These are phyloP conservation scores for Lamellibrachia luymesi DNA, from an alignment of 1,140 invertebrate species.

Conservation along the genomic window DNA sequence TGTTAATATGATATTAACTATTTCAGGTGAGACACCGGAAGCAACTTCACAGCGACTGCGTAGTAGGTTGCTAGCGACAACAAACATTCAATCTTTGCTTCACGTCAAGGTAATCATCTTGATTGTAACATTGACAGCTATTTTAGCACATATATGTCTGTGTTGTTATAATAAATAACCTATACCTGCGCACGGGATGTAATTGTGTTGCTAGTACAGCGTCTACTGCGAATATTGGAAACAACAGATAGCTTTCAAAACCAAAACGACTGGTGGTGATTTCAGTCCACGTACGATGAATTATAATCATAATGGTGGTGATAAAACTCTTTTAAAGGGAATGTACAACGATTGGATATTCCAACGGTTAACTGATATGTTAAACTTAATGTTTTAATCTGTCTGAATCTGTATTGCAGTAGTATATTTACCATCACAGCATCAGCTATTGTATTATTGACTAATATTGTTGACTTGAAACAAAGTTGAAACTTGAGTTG, in stretches of 20 bases:
- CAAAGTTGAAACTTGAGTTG: too few relatives aligned
- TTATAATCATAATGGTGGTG: too few relatives aligned
- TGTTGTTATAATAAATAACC: background rate
- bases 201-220: background rate
- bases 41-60: background rate
- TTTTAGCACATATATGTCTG: background rate
- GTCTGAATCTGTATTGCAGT: too few relatives aligned
- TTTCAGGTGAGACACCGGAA: background rate
- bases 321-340: too few relatives aligned
- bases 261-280: too few relatives aligned
- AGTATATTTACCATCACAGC: too few relatives aligned
- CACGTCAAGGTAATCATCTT: background rate
- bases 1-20: background rate
- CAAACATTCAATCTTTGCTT: slow-evolving; percentile 1
- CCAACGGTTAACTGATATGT: too few relatives aligned
- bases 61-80: slow-evolving; percentile 4
- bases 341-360: too few relatives aligned
- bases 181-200: background rate
- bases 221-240: background rate
- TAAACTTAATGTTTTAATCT: too few relatives aligned
- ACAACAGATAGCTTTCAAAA: background rate
- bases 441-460: too few relatives aligned
- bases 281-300: too few relatives aligned
- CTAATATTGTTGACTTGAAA: too few relatives aligned
- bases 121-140: background rate